Evolutionary conservation across 1,140 invertebrate species (phyloP).

Genomic region (Sycobia sp.): DNA sequence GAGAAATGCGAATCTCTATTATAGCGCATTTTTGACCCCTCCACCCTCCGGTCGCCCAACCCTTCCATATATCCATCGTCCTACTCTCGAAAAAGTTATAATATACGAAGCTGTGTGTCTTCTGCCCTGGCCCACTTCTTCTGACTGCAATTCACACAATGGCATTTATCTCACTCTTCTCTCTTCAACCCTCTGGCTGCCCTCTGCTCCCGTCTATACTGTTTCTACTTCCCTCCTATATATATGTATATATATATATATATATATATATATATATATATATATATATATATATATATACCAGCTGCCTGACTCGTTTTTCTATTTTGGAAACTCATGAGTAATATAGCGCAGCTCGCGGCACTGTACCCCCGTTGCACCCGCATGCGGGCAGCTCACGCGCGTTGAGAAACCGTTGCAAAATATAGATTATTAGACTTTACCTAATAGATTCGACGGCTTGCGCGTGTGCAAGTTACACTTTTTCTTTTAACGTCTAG

Average conservation of each 20-base stretch:
- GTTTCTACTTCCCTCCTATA: not conserved
- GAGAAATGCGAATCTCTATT: constrained; percentile 31
- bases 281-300: too few relatives aligned
- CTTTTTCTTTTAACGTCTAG: not conserved
- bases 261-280: too few relatives aligned
- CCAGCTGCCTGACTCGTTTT: too few relatives aligned
- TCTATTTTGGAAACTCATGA: too few relatives aligned
- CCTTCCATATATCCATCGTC: too few relatives aligned
- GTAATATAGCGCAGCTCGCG: too few relatives aligned
- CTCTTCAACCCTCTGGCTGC: not conserved
- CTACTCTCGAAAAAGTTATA: constrained; percentile 23
- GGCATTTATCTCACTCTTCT: not conserved
- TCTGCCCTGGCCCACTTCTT: constrained; percentile 28
- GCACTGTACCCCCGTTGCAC: too few relatives aligned
- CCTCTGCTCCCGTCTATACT: not conserved
- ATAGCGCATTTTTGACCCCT: not conserved
- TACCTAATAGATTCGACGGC: too few relatives aligned
- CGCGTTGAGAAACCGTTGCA: not conserved
- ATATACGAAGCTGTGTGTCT: constrained; percentile 28
- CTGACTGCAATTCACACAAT: constrained; percentile 17
- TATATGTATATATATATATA: too few relatives aligned
- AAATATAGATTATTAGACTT: too few relatives aligned
- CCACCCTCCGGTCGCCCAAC: too few relatives aligned
- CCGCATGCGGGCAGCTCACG: too few relatives aligned
- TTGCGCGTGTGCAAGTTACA: not conserved